Base-by-base conservation (phyloP, 1,140 invertebrate genomes). In the Micrasema longulum region DNA sequence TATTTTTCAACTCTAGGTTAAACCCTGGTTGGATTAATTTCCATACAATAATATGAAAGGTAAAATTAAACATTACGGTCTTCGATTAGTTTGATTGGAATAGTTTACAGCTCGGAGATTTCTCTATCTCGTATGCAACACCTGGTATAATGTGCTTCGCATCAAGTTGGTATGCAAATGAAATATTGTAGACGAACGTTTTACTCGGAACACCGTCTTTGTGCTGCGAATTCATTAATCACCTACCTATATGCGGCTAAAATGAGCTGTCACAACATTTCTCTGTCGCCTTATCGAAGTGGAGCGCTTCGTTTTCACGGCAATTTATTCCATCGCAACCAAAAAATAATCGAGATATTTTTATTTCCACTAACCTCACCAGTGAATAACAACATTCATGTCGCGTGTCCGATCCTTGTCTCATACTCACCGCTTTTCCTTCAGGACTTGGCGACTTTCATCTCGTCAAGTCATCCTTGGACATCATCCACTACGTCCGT, bases 391-490 rank as follows among this genome's bases (percentile, higher is more conserved):
- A 16, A 47, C 16, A n/a, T 47, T 47, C 20, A 43, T 31, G 26
- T 14, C 68, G 68, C 68, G 57, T 38, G 16, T 69, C 68, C 68
- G 57, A 63, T 52, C 68, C 57, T 63, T 69, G 67, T 41, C 72
- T 74, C 72, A 74, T 71, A 38, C 53, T 71, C 60, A 65, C 55
- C 72, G 52, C 69, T 74, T 74, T 74, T 74, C 72, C 72, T 64
- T 63, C 72, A 74, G 72, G 72, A 74, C 68, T 70, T 74, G 72
- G 72, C 72, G 68, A 74, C 72, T 47, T 66, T 60, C 68, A 74
- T 74, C 68, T 71, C 72, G 72, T 74, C 72, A 74, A 74, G 68
- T 70, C 68, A 74, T 67, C 72, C 68, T 62, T 74, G 72, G 68
- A 60, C 68, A 52, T 74, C 72, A 43, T 71, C 67, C 67, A 66